Evolutionary conservation across 2,797 vertebrate species (phyloP), one percentile per base, ranked within the genome.

Genomic region (Oceanodroma leucorhoa): DNA sequence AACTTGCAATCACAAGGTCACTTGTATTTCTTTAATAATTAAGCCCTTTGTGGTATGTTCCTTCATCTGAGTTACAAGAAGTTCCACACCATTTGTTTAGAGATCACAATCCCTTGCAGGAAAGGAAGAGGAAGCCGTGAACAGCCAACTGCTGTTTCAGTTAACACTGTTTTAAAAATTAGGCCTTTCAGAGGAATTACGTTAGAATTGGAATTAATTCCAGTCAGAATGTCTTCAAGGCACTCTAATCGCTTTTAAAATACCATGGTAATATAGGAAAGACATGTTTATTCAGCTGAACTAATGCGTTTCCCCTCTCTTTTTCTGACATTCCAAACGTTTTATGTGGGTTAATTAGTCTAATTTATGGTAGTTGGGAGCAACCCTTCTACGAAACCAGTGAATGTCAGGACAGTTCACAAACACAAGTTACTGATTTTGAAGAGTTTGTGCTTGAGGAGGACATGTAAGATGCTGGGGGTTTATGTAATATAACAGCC

Each of bases 281-380:
- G 77, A 36, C 0, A 1, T 66, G 62, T 94, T 89, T 79, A 46
- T 80, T 72, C 89, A 67, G 48, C 77, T 80, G 77, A 79, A 55
- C 36, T 67, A 80, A 95, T 77, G 80, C 9, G 19, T 94, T 86
- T 85, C 30, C 32, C 32, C 53, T 69, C 77, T 83, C 43, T 50
- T 55, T 77, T 87, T 70, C 60, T 94, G 87, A 72, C 60, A 61
- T 84, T 62, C 75, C 46, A 69, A 61, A 51, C 0, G 0, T 34
- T 89, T 89, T 58, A 77, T 79, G 78, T 92, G 80, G 48, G 78
- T 91, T 93, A 90, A 89, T 95, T 89, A 92, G 86, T 67, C 66
- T 95, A 55, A 90, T 90, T 90, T 89, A 67, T 61, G 65, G 82
- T 83, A 55, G 77, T 22, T 84, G 73, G 36, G 55, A 94, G 82